A percentile compares a stretch with the other conserved stretches of the same genome.
phyloP scores from a whole-genome alignment of 2,113 vertebrate genomes.

The Xiphophorus hellerii region DNA sequence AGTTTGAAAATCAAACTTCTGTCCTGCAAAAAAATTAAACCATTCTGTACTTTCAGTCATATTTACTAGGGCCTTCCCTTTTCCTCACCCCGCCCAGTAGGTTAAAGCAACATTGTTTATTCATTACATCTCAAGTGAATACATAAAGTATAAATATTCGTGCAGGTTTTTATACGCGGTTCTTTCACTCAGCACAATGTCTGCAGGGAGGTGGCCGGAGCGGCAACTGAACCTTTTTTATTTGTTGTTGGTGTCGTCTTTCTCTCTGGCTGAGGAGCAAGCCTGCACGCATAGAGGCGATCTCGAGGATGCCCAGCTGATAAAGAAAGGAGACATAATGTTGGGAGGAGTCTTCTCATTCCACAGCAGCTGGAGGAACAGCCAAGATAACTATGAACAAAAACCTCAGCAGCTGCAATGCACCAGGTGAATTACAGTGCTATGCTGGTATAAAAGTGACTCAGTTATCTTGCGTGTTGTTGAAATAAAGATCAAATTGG shows the following conservation, averaged over 20 bases:
- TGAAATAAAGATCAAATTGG: not conserved
- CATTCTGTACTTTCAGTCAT: not conserved
- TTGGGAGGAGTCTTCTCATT: conserved; percentile 73
- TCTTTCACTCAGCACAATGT: conserved; percentile 31
- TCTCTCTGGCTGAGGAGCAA: conserved; percentile 7
- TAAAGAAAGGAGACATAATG: conserved; percentile 65
- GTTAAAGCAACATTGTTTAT: not conserved
- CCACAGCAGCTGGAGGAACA: conserved; percentile 60
- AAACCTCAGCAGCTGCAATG: conserved; percentile 63
- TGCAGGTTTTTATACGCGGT: not conserved
- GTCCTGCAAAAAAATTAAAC: not conserved
- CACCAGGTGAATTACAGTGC: conserved; percentile 53
- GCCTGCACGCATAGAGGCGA: conserved; percentile 13
- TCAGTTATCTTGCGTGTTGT: not conserved
- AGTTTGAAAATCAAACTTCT: too few species aligned
- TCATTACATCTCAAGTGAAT: not conserved
- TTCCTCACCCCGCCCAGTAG: not conserved
- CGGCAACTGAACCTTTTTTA: conserved; percentile 52
- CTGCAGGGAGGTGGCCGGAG: conserved; percentile 50
- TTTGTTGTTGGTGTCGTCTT: conserved; percentile 38
- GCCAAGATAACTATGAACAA: conserved; percentile 32
- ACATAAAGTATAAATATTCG: not conserved
- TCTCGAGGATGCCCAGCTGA: conserved; percentile 21
- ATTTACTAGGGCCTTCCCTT: not conserved
- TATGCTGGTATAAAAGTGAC: not conserved